Percentiles rank a stretch among this genome's conserved stretches.
These are phyloP conservation scores for Psittacula echo DNA, from an alignment of 2,797 vertebrate species.

Conservation along the genomic window DNA sequence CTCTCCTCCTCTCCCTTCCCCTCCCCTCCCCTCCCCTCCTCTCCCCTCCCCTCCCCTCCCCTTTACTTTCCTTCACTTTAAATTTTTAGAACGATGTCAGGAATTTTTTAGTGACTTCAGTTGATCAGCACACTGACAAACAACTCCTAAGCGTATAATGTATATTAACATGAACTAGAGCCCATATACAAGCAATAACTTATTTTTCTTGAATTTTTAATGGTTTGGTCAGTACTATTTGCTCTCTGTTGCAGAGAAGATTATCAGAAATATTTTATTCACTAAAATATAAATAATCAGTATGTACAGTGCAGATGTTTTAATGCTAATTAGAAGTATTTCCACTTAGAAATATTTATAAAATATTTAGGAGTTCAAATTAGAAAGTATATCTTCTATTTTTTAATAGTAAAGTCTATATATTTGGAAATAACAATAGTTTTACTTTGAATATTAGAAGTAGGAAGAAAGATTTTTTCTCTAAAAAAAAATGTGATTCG, in stretches of 20 bases:
- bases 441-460: neutral
- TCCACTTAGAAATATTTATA: neutral
- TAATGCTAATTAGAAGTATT: neutral
- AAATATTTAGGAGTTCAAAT: neutral
- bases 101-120: neutral
- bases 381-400: neutral
- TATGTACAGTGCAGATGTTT: neutral
- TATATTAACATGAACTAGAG: neutral
- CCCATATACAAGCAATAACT: neutral
- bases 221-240: neutral
- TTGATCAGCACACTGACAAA: neutral
- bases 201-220: neutral
- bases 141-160: neutral
- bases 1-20: too few relatives aligned
- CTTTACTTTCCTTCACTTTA: too few relatives aligned
- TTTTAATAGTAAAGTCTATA: neutral
- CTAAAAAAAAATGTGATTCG: neutral
- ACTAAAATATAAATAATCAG: neutral
- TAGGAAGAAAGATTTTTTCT: neutral
- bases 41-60: too few relatives aligned
- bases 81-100: neutral
- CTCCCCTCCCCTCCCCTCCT: too few relatives aligned
- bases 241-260: neutral
- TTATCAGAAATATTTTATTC: neutral
- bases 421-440: neutral